Base-by-base conservation (phyloP, 2,113 vertebrate genomes). In the Eulemur macaco region DNA sequence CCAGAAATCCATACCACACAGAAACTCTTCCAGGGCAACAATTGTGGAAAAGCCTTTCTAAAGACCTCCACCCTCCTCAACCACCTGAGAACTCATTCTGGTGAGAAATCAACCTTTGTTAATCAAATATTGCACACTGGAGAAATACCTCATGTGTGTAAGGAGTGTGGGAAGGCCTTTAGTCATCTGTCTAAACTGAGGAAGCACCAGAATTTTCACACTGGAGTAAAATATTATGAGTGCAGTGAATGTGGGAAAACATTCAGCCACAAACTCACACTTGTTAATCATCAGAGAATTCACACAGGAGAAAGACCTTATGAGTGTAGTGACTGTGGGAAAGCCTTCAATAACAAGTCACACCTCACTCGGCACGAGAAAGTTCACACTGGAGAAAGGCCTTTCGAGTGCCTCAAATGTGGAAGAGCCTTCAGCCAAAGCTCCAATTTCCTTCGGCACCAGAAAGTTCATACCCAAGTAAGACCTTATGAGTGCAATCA, bases 341-440 rank as follows among this genome's bases (percentile, higher is more conserved):
- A 88, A 85, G 42, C 80, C 23, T 96, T 93, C 66, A 71, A 27
- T 85, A 89, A 85, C 23, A 85, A 80, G 54, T 89, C 91, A 89
- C 95, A 93, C 54, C 89, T 83, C 20, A 76, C 69, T 60, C 25
- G 39, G 20, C 90, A 88, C 83, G 90, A 92, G 68, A 95, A 92
- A 47, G 37, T 88, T 60, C 84, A 95, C 42, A 88, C 68, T 42
- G 84, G 95, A 89, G 95, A 92, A 96, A 63, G 91, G 42, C 91
- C 95, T 78, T 96, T 93, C 54, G 31, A 93, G 54, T 96, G 91
- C 73, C 71, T 68, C 37, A 86, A 81, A 74, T 96, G 92, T 86
- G 95, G 81, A 74, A 81, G 37, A 86, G 66, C 87, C 34, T 96
- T 96, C 34, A 96, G 47, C 82, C 74, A 94, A 86, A 94, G 87